These are phyloP conservation scores for Actenoides lindsayi DNA, from an alignment of 2,113 vertebrate species.

Conservation along the genomic window DNA sequence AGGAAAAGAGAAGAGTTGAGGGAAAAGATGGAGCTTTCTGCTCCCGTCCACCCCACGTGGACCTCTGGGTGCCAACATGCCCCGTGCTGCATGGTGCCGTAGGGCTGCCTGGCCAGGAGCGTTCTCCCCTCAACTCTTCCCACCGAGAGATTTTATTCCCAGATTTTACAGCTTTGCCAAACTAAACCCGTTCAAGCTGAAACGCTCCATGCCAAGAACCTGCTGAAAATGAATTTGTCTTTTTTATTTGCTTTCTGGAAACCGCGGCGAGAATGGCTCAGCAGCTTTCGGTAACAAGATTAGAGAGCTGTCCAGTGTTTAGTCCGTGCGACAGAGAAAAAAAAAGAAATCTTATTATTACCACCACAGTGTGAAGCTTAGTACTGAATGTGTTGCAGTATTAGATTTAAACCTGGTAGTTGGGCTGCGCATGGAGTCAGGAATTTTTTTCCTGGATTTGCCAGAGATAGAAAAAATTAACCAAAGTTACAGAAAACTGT, in stretches of 20 bases:
- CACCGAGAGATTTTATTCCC: background rate
- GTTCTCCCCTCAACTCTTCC: background rate
- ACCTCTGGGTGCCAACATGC: background rate
- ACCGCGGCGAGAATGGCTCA: background rate
- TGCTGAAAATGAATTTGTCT: constrained; percentile 3
- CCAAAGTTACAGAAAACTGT: background rate
- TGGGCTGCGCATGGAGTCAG: background rate
- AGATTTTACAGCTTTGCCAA: background rate
- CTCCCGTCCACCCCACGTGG: fast-evolving
- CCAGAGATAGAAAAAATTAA: background rate
- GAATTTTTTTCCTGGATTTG: background rate
- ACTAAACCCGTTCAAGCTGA: background rate
- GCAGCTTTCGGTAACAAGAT: constrained; percentile 8
- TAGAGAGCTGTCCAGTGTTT: background rate
- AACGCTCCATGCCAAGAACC: background rate
- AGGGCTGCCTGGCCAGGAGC: background rate
- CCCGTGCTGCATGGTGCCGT: fast-evolving
- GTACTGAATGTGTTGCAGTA: background rate
- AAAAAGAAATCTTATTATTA: background rate
- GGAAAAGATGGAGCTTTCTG: background rate
- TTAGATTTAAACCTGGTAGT: background rate
- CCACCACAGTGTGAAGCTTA: background rate
- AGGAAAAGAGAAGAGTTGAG: background rate
- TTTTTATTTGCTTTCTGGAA: constrained; percentile 5
- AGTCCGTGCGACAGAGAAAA: background rate